Percentiles rank a stretch among this genome's conserved stretches.
These are phyloP conservation scores for Metellina segmentata DNA, from an alignment of 2,888 invertebrate species.

Conservation along the genomic window DNA sequence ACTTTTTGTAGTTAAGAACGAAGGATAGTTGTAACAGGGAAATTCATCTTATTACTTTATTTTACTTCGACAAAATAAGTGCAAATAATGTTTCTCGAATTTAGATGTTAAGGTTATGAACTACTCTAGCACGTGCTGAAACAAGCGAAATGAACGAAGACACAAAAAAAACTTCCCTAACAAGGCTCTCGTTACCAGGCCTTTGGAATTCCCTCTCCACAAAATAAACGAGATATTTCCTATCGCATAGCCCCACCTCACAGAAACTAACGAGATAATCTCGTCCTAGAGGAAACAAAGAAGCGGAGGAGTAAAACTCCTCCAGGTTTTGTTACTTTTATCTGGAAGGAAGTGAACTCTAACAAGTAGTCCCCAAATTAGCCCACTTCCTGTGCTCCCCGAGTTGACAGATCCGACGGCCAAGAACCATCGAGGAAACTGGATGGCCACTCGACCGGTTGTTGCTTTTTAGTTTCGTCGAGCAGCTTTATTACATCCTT, in stretches of 20 bases:
- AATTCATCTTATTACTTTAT: not conserved
- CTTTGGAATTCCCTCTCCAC: not conserved
- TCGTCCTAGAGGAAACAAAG: not conserved
- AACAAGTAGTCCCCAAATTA: conserved; percentile 37
- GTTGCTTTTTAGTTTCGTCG: not conserved
- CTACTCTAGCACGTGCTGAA: not conserved
- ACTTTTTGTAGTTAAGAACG: too few species aligned
- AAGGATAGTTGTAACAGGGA: not conserved
- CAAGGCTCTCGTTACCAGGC: not conserved
- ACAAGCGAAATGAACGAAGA: not conserved
- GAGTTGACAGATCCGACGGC: not conserved
- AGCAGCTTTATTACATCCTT: not conserved
- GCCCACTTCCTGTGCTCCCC: not conserved
- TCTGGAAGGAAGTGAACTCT: not conserved
- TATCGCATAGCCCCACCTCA: too few species aligned
- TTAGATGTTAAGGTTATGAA: too few species aligned
- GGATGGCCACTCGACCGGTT: not conserved
- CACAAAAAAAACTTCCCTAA: not conserved
- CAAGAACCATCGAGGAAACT: not conserved
- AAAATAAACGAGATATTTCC: not conserved
- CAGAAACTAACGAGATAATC: not conserved
- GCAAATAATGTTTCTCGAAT: too few species aligned
- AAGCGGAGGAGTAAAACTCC: not conserved
- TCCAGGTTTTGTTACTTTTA: too few species aligned
- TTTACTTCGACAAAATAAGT: not conserved